These are phyloP conservation scores for Tiphia femorata DNA, from an alignment of 2,888 invertebrate species.

Conservation along the genomic window DNA sequence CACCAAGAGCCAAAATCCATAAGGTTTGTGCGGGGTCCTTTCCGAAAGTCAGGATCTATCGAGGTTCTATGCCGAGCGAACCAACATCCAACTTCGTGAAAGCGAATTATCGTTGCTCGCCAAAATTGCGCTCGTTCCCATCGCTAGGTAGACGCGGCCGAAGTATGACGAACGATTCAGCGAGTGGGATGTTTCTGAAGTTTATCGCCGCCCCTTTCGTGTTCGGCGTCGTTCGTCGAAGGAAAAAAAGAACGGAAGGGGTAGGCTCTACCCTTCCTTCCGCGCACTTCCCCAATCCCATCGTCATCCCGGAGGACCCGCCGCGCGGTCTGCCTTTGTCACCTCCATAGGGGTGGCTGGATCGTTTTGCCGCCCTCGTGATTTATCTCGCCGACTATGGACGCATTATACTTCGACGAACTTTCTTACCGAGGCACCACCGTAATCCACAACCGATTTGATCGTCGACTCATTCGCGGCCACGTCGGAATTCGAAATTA, in stretches of 20 bases:
- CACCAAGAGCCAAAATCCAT: too few species aligned
- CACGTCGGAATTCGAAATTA: too few species aligned
- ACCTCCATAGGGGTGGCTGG: too few species aligned
- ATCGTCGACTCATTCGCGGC: too few species aligned
- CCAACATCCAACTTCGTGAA: too few species aligned
- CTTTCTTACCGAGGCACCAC: too few species aligned
- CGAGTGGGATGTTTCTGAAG: constrained; percentile 52
- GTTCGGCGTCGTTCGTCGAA: constrained; percentile 56
- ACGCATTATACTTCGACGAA: constrained; percentile 6
- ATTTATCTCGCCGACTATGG: constrained; percentile 31
- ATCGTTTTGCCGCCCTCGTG: constrained; percentile 6
- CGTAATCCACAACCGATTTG: too few species aligned
- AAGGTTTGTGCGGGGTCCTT: too few species aligned
- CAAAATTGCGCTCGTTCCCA: not conserved
- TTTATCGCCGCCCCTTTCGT: constrained; percentile 66
- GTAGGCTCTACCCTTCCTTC: not conserved
- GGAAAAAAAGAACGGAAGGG: constrained; percentile 50
- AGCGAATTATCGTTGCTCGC: too few species aligned
- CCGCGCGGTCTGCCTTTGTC: constrained; percentile 40
- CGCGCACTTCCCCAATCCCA: not conserved
- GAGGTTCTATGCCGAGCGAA: too few species aligned
- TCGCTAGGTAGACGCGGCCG: not conserved
- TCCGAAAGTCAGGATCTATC: too few species aligned
- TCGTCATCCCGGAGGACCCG: not conserved
- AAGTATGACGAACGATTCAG: constrained; percentile 39